Evolutionary conservation across 2,888 invertebrate genomes (phyloP).

Genomic region (Ophion ellenae): DNA sequence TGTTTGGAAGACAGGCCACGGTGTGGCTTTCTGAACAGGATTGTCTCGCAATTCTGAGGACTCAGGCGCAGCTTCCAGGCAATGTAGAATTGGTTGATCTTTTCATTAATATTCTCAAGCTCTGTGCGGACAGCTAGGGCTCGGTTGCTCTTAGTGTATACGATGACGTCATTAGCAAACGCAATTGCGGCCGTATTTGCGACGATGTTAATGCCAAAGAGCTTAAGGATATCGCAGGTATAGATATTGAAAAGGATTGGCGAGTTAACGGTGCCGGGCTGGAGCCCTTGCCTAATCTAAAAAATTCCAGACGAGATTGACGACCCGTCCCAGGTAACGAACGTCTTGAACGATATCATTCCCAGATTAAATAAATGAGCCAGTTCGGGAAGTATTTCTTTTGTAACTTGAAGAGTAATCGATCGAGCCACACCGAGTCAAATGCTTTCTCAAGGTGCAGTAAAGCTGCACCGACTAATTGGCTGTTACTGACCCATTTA

Average conservation of each 20-base stretch:
- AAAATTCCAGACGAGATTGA: too few species aligned
- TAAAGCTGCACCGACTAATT: too few species aligned
- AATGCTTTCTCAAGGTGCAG: too few species aligned
- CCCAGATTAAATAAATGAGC: slow-evolving; percentile 6
- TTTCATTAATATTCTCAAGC: slow-evolving; percentile 2
- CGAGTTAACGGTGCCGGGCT: too few species aligned
- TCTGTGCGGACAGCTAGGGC: neutral
- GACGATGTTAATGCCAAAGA: too few species aligned
- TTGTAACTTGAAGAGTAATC: neutral
- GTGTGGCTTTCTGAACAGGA: slow-evolving; percentile 41
- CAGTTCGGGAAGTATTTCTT: neutral
- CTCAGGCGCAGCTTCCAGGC: slow-evolving; percentile 53
- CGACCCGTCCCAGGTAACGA: too few species aligned
- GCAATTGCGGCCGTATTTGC: too few species aligned
- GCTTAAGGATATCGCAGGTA: neutral
- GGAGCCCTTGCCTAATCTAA: too few species aligned
- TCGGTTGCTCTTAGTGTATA: neutral
- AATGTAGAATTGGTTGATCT: slow-evolving; percentile 36
- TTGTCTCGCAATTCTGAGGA: slow-evolving; percentile 54
- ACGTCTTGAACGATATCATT: slow-evolving; percentile 20
- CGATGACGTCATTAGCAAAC: too few species aligned
- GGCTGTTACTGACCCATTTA: too few species aligned
- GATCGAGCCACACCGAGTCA: too few species aligned
- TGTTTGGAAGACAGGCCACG: slow-evolving; percentile 5
- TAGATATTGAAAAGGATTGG: slow-evolving; percentile 6